phyloP scores from a whole-genome alignment of 2,888 invertebrate genomes.

The Laspeyria flexula region DNA sequence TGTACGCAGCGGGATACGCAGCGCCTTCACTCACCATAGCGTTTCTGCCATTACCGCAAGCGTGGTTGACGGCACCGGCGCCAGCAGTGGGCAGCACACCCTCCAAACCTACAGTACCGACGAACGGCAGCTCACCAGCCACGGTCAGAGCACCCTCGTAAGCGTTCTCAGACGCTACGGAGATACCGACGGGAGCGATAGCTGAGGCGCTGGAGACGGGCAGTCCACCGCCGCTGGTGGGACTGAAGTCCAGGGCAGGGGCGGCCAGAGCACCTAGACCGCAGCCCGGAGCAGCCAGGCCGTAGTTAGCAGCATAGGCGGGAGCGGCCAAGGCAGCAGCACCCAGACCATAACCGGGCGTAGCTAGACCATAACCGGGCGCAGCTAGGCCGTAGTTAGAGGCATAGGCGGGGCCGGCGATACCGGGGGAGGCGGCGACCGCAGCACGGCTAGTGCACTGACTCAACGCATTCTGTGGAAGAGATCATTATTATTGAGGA shows the following conservation, averaged over 20 bases:
- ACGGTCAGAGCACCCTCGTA: conserved; percentile 57
- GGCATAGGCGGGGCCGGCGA: neutral
- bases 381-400: no score
- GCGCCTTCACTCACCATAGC: neutral
- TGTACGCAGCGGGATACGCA: no score
- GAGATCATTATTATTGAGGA: no score
- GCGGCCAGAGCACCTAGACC: conserved; percentile 8
- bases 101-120: conserved; percentile 49
- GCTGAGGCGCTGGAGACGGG: conserved; percentile 54
- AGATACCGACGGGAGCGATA: conserved; percentile 55
- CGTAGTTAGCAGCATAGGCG: neutral
- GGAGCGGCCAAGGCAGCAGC: neutral
- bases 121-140: conserved; percentile 60
- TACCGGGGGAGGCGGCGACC: conserved; percentile 17
- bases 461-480: conserved; percentile 26
- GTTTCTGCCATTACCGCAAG: conserved; percentile 24
- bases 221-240: conserved; percentile 57
- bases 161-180: conserved; percentile 56
- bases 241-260: conserved; percentile 40
- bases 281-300: no score
- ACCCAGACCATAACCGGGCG: no score
- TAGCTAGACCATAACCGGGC: no score
- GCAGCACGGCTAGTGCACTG: conserved; percentile 34
- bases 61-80: conserved; percentile 45
- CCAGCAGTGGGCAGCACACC: conserved; percentile 52